These are phyloP conservation scores for Teinopalpus imperialis DNA, from an alignment of 2,888 invertebrate species.

Conservation along the genomic window DNA sequence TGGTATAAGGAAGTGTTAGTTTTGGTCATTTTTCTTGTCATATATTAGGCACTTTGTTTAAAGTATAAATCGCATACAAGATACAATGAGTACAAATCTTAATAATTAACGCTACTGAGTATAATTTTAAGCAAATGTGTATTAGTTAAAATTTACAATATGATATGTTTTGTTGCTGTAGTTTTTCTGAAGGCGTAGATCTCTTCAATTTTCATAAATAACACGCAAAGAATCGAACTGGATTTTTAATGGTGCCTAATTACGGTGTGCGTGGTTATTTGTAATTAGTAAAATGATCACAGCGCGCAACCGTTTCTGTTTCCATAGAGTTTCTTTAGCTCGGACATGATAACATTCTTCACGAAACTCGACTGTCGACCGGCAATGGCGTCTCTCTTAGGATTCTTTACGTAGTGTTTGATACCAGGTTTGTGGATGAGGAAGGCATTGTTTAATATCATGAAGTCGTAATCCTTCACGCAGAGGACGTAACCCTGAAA, in stretches of 20 bases:
- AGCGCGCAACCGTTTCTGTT: constrained; percentile 90
- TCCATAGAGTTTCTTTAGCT: constrained; percentile 92
- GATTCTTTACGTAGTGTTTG: constrained; percentile 90
- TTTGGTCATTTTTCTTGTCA: constrained; percentile 11
- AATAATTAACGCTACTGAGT: constrained; percentile 12
- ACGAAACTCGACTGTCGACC: constrained; percentile 89
- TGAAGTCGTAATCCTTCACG: constrained; percentile 95
- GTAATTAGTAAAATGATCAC: constrained; percentile 56
- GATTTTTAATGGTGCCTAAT: constrained; percentile 6
- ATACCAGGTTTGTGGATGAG: constrained; percentile 96
- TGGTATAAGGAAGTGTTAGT: constrained; percentile 13
- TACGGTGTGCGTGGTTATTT: constrained; percentile 22
- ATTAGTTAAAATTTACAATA: constrained; percentile 34
- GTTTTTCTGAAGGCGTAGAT: constrained; percentile 45
- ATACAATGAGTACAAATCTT: constrained; percentile 15
- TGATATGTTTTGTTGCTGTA: constrained; percentile 58
- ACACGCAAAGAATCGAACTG: constrained; percentile 8
- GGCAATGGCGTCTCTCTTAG: constrained; percentile 88
- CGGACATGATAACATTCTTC: constrained; percentile 90
- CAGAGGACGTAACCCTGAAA: constrained; percentile 94
- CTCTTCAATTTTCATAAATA: no score
- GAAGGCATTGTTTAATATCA: constrained; percentile 96
- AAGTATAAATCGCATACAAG: constrained; percentile 13
- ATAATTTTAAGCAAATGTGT: constrained; percentile 19
- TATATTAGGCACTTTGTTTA: constrained; percentile 23